Conservation (phyloP, 2,113 vertebrate genomes). For the Gymnogyps californianus region DNA sequence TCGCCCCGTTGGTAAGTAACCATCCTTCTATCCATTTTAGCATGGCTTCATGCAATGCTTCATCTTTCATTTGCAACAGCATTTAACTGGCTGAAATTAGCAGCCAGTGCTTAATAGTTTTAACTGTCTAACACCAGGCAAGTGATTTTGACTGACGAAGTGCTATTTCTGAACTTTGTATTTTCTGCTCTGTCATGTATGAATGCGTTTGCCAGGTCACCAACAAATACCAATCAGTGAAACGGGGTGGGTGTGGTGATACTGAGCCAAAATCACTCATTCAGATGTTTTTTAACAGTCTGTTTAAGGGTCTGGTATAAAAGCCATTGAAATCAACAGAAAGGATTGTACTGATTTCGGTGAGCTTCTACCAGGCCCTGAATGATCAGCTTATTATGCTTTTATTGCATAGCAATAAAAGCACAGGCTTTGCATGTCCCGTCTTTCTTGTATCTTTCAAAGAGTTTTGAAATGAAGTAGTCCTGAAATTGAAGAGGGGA, state of each 20-base stretch:
- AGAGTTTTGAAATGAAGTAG: not conserved
- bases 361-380: conserved; percentile 17
- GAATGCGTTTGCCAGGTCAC: not conserved
- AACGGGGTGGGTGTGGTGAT: not conserved
- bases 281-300: not conserved
- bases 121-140: conserved; percentile 35
- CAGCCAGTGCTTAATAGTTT: not conserved
- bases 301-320: not conserved
- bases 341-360: not conserved
- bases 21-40: conserved; percentile 91
- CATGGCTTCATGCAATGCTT: conserved; percentile 82
- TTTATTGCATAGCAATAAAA: conserved; percentile 12
- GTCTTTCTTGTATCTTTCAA: not conserved
- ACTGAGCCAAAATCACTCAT: not conserved
- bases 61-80: conserved; percentile 71
- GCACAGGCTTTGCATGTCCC: conserved; percentile 1
- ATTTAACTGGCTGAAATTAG: conserved; percentile 45
- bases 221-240: not conserved
- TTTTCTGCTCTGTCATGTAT: conserved; percentile 20
- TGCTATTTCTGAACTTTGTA: conserved; percentile 13
- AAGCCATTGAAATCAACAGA: not conserved
- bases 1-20: conserved; percentile 98
- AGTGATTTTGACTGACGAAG: conserved; percentile 1
- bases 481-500: not conserved
- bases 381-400: not conserved